Evolutionary conservation across 35 echinoderm and acorn worm species (phyloP), one percentile per base, ranked within the genome.

Genomic region (Amphiura filiformis): DNA sequence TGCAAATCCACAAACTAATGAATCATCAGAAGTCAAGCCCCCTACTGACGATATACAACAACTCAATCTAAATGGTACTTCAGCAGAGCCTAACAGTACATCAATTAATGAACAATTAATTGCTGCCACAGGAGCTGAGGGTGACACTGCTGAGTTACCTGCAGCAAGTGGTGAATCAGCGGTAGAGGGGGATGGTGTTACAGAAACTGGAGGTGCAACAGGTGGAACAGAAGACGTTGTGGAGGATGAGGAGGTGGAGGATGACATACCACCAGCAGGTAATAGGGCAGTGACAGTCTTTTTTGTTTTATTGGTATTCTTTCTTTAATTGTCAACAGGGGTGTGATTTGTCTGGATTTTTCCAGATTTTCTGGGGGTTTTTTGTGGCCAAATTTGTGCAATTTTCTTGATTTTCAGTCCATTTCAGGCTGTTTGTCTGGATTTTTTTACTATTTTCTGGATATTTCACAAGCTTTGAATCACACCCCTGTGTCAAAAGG

Each of bases 51-150:
- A 47, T 17, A 47, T 9, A 77, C 7, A 31, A 23, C 75, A 77
- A 61, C 13, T 61, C 13, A 13, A 78, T 18, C 13, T 78, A 78
- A 20, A 18, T 20, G 15, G 15, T 78, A 13, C 13, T 20, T 13
- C 14, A 20, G 15, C 32, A 36, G 79, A 39, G 13, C 20, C 15
- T 49, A 13, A 83, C 75, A 78, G 36, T 32, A 23, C 20, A 4
- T 32, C 30, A n/a, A n/a, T n/a, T 23, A 70, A n/a, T 13, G 61
- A 4, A 23, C 28, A 78, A 38, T 61, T 57, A 38, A 18, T 37
- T 41, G 13, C 80, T 86, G 75, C 38, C 39, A 40, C 84, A 81
- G 88, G 70, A 26, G 65, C 37, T 64, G 87, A 64, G 70, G 84
- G 34, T 33, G 38, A 75, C 37, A 87, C 35, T 82, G 88, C 41